Conservation (phyloP, 2,888 invertebrate genomes). For the Apotomis capreana region DNA sequence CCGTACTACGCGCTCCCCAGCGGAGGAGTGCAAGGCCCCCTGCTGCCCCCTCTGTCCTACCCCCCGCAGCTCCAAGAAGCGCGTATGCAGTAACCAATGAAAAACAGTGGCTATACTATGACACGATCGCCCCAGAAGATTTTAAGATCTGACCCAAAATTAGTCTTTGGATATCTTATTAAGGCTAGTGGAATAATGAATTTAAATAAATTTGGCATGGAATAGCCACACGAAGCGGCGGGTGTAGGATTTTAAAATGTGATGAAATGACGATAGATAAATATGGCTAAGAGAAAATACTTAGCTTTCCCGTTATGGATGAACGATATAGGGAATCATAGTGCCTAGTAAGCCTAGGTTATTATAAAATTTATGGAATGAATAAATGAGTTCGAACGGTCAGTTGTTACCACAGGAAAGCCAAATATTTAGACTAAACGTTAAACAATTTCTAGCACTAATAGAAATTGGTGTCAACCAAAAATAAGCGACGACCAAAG, state of each 20-base stretch:
- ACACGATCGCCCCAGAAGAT: conserved; percentile 32
- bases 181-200: conserved; percentile 43
- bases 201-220: conserved; percentile 24
- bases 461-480: conserved; percentile 63
- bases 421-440: conserved; percentile 68
- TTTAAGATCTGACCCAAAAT: conserved; percentile 42
- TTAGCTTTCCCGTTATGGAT: conserved; percentile 27
- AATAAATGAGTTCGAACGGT: conserved; percentile 41
- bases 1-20: conserved; percentile 88
- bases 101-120: conserved; percentile 43
- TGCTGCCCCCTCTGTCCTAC: conserved; percentile 86
- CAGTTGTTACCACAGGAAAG: conserved; percentile 60
- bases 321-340: conserved; percentile 35
- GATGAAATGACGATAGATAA: conserved; percentile 38
- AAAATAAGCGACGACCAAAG: conserved; percentile 78
- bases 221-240: conserved; percentile 35
- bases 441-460: conserved; percentile 57
- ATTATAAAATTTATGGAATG: conserved; percentile 29
- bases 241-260: conserved; percentile 36
- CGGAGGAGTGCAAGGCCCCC: conserved; percentile 83
- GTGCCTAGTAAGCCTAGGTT: conserved; percentile 29
- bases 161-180: conserved; percentile 41
- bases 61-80: conserved; percentile 90
- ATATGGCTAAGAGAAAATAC: conserved; percentile 18
- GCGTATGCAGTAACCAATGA: conserved; percentile 85